Conservation (phyloP, 2,888 invertebrate species). For the Sesia bembeciformis region DNA sequence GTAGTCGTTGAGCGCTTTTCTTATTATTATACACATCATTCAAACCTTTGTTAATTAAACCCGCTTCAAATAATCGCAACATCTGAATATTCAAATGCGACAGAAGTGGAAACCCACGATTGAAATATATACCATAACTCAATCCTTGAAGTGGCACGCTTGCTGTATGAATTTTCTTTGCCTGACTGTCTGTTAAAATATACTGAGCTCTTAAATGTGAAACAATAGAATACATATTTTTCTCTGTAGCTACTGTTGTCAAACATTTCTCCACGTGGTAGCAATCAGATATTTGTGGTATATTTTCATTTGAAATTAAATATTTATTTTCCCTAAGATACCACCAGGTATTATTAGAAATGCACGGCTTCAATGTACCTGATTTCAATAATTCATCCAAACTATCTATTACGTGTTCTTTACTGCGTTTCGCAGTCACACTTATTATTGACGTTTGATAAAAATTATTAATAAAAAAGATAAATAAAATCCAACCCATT, state of each 20-base stretch:
- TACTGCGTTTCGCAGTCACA: slow-evolving; percentile 1
- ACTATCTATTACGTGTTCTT: background rate
- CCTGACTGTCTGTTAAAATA: slow-evolving; percentile 1
- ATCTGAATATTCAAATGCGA: background rate
- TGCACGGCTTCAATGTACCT: background rate
- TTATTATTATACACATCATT: background rate
- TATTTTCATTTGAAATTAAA: background rate
- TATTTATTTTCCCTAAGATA: background rate
- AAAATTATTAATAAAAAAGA: slow-evolving; percentile 8
- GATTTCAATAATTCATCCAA: background rate
- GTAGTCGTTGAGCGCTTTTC: background rate
- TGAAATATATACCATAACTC: slow-evolving; percentile 4
- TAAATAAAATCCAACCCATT: slow-evolving; percentile 7
- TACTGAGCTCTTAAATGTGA: slow-evolving; percentile 2
- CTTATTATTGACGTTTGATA: slow-evolving; percentile 10
- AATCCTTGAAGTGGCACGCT: slow-evolving; percentile 4
- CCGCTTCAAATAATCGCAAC: slow-evolving; percentile 5
- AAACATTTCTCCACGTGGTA: slow-evolving; percentile 1
- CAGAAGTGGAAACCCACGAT: slow-evolving; percentile 8
- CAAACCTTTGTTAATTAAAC: background rate
- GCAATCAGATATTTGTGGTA: slow-evolving; percentile 1
- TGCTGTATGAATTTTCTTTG: slow-evolving; percentile 3
- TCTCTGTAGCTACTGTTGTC: background rate
- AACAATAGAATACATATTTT: slow-evolving; percentile 3
- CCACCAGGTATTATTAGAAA: background rate